These are phyloP conservation scores for Nyctalus aviator DNA, from an alignment of 2,797 vertebrate genomes.

Conservation along the genomic window DNA sequence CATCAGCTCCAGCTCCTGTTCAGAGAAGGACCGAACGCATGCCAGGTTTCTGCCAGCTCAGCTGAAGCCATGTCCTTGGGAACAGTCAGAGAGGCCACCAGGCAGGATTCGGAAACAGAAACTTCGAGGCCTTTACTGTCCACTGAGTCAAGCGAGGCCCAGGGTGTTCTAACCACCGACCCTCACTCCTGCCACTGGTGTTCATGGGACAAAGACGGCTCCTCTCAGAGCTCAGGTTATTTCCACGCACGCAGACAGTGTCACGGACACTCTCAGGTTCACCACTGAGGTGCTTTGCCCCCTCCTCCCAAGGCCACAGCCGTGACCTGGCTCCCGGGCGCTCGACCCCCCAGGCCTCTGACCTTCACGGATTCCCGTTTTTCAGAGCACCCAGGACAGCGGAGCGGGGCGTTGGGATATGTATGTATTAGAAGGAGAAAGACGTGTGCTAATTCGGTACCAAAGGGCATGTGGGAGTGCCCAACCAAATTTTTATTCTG, in stretches of 20 bases:
- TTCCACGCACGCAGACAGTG: not conserved
- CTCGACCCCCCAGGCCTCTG: not conserved
- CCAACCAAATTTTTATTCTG: not conserved
- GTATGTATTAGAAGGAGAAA: not conserved
- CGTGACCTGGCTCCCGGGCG: not conserved
- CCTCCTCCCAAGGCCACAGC: not conserved
- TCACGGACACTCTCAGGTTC: not conserved
- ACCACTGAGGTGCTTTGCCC: not conserved
- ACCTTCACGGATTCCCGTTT: not conserved
- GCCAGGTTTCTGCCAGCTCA: constrained; percentile 69
- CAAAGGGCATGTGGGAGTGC: not conserved
- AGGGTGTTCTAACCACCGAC: not conserved
- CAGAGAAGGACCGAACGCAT: constrained; percentile 16
- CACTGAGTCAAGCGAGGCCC: not conserved
- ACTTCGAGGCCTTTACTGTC: not conserved
- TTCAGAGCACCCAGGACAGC: constrained; percentile 11
- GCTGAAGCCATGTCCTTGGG: constrained; percentile 26
- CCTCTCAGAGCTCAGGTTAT: not conserved
- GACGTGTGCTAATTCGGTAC: not conserved
- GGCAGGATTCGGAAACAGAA: constrained; percentile 7
- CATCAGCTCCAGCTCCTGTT: constrained; percentile 20
- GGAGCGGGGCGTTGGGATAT: not conserved
- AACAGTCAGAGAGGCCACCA: not conserved
- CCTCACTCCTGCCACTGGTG: not conserved
- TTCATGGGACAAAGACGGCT: not conserved